A percentile compares a stretch with the other conserved stretches of the same genome.
Evolutionary conservation across 2,888 invertebrate genomes (phyloP).

Genomic region (Periphyllus acericola): DNA sequence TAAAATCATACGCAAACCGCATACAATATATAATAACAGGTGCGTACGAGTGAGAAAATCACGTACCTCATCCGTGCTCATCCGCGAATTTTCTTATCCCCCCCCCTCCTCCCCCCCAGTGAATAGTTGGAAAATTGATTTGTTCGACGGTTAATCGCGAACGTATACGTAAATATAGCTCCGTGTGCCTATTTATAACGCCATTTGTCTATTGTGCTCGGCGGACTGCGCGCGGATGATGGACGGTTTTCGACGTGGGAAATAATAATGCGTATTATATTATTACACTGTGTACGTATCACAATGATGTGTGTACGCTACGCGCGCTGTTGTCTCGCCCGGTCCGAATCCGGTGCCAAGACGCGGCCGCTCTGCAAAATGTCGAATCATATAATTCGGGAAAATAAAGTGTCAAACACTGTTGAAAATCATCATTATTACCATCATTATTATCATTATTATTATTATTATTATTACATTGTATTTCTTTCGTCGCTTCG

Average conservation of each 20-base stretch:
- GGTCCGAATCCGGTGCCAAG: neutral
- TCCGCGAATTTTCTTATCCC: neutral
- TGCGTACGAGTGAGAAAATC: neutral
- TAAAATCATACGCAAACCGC: neutral
- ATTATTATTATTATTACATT: too few species aligned
- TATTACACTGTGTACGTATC: too few species aligned
- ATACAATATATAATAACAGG: too few species aligned
- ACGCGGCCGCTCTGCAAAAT: neutral
- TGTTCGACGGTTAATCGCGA: slow-evolving; percentile 20
- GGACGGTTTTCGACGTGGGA: slow-evolving; percentile 40
- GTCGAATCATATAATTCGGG: slow-evolving; percentile 27
- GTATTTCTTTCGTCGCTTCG: neutral
- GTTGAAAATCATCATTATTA: neutral
- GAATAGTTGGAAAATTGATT: neutral
- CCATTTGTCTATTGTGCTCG: too few species aligned
- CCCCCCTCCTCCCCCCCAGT: too few species aligned
- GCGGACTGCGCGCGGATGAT: neutral
- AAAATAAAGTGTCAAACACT: slow-evolving; percentile 14
- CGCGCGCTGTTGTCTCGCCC: neutral
- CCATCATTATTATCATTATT: too few species aligned
- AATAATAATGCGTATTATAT: neutral
- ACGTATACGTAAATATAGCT: neutral
- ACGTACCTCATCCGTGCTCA: neutral
- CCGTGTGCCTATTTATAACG: too few species aligned
- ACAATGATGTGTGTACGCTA: too few species aligned